Base-by-base conservation (phyloP, 1,140 invertebrate species). In the Heliconius nattereri region DNA sequence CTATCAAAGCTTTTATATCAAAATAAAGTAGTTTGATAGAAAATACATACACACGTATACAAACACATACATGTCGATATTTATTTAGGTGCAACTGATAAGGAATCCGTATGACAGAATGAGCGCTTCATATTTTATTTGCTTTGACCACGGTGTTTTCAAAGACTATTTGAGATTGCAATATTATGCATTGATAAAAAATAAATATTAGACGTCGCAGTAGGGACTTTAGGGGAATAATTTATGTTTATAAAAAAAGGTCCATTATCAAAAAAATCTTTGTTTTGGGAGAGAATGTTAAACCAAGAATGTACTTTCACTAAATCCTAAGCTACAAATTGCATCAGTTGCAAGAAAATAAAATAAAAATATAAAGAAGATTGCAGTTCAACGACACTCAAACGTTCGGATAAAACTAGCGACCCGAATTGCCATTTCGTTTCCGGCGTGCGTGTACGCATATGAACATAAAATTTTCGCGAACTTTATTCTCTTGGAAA, bases 361-460 rank as follows among this genome's bases (percentile, higher is more conserved):
- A 29, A 26, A 66, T 6, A 13, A 19, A 66, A 16, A 29, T 16
- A 29, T 13, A 66, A 73, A 16, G 54, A 19, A 35, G 54, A 73
- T 23, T 71, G 57, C 71, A 84, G 91, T 87, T 90, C 89, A 87
- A 76, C 73, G 76, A 91, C 90, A 81, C 86, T 83, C 86, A 86
- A 90, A 86, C 49, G 87, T 86, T 89, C 87, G 85, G 82, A 85
- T 87, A 85, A 82, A 89, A 85, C 85, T 87, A 86, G 85, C 85
- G 81, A 82, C 84, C 85, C 79, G 83, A 90, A 90, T 87, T 86
- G 84, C 81, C 86, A 85, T 86, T 86, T 84, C 74, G 85, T 87
- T 89, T 87, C 86, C 85, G 86, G 79, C 79, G 74, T 82, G 77
- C 70, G 35, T 76, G 32, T 78, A 78, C 81, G 78, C 79, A 84